Conservation (phyloP, 2,888 invertebrate species). For the Thelaira solivaga region DNA sequence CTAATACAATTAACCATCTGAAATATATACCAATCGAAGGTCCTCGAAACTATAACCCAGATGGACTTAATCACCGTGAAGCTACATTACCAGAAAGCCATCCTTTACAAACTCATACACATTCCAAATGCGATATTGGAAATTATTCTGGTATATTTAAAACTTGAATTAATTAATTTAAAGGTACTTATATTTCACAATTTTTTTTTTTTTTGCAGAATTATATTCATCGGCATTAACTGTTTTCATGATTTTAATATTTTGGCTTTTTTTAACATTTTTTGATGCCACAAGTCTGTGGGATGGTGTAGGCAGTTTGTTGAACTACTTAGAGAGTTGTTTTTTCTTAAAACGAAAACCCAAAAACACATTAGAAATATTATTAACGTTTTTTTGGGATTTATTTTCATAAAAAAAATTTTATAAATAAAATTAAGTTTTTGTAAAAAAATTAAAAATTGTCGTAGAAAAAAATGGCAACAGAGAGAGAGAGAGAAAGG, state of each 20-base stretch:
- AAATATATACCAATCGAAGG: conserved; percentile 9
- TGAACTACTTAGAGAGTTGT: conserved; percentile 38
- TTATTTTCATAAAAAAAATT: conserved; percentile 38
- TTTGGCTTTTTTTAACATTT: conserved; percentile 59
- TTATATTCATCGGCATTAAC: conserved; percentile 53
- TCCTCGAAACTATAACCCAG: not conserved
- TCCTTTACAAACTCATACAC: conserved; percentile 22
- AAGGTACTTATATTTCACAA: not conserved
- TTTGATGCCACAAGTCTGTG: conserved; percentile 57
- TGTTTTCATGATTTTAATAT: conserved; percentile 55
- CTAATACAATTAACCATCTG: not conserved
- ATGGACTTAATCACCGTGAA: not conserved
- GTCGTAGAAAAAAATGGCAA: too few relatives aligned
- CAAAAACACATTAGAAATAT: conserved; percentile 59
- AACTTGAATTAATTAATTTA: too few relatives aligned
- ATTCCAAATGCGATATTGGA: conserved; percentile 2
- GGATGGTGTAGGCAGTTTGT: conserved; percentile 29
- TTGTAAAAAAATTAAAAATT: too few relatives aligned
- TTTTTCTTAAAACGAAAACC: conserved; percentile 46
- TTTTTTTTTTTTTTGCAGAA: conserved; percentile 24
- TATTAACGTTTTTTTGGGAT: conserved; percentile 51
- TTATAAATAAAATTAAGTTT: too few relatives aligned
- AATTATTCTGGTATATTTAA: conserved; percentile 61
- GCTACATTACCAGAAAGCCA: not conserved
- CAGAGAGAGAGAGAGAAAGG: too few relatives aligned